Evolutionary conservation across 2,888 invertebrate species (phyloP).

Genomic region (Rhingia rostrata): DNA sequence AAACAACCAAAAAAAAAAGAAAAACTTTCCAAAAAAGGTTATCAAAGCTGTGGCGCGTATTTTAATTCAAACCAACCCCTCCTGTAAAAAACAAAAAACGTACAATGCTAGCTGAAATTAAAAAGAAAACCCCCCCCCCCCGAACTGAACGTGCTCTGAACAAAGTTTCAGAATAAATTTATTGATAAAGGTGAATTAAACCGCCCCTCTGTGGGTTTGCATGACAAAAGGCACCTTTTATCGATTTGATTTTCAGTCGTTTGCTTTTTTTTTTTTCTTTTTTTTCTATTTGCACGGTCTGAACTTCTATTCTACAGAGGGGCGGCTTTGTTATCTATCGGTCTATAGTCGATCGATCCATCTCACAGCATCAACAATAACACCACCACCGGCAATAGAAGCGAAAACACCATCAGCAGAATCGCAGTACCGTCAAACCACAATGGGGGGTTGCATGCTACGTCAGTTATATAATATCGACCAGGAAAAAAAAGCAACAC

Average conservation of each 20-base stretch:
- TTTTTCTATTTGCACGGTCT: conserved; percentile 13
- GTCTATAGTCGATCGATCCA: conserved; percentile 64
- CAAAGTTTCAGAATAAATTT: conserved; percentile 73
- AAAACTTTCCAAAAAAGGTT: conserved; percentile 38
- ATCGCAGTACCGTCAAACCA: conserved; percentile 41
- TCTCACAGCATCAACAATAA: conserved; percentile 61
- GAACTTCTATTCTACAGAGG: conserved; percentile 18
- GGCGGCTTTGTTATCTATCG: conserved; percentile 66
- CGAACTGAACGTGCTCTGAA: not conserved
- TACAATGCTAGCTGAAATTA: conserved; percentile 62
- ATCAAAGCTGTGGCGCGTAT: conserved; percentile 59
- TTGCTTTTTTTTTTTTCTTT: not conserved
- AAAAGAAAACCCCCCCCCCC: conserved; percentile 12
- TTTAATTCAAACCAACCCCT: conserved; percentile 50
- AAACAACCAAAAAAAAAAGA: conserved; percentile 1
- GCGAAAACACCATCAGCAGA: not conserved
- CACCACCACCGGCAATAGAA: not conserved
- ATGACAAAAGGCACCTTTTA: conserved; percentile 57
- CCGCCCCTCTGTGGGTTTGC: conserved; percentile 57
- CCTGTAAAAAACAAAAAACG: conserved; percentile 49
- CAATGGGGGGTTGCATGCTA: conserved; percentile 49
- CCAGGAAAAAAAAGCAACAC: conserved; percentile 21
- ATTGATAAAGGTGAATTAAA: conserved; percentile 74
- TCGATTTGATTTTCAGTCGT: conserved; percentile 42
- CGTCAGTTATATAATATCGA: conserved; percentile 4